Percentiles rank a stretch among this genome's conserved stretches.
These are phyloP conservation scores for Laticauda laticaudata DNA, from an alignment of 2,113 vertebrate genomes.

Conservation along the genomic window DNA sequence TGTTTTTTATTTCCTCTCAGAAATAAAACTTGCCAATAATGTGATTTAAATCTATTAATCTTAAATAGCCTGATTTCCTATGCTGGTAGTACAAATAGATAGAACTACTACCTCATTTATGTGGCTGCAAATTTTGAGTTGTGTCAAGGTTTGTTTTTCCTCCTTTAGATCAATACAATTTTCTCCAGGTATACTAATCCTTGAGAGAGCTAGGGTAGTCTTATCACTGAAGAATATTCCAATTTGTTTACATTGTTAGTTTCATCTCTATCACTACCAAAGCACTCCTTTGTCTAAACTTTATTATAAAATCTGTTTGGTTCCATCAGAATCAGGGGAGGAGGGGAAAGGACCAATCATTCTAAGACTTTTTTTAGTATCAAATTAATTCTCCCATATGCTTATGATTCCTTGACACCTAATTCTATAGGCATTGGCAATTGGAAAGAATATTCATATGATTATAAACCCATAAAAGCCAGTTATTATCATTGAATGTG, in stretches of 20 bases:
- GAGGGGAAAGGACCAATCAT: neutral
- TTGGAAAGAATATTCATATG: rapidly evolving
- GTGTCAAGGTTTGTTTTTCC: neutral
- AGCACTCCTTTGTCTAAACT: slow-evolving; percentile 9
- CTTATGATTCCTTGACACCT: neutral
- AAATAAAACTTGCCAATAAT: slow-evolving; percentile 23
- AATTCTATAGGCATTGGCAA: rapidly evolving
- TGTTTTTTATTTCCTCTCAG: neutral
- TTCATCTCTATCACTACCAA: neutral
- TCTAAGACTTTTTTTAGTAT: slow-evolving; percentile 25
- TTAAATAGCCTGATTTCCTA: slow-evolving; percentile 4
- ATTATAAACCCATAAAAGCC: neutral
- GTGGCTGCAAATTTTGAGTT: neutral
- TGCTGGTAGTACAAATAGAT: neutral
- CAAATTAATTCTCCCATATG: neutral
- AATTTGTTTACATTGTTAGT: neutral
- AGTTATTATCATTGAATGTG: neutral
- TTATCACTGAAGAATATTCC: slow-evolving; percentile 38
- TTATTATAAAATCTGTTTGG: slow-evolving; percentile 41
- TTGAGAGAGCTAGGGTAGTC: neutral
- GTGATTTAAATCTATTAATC: slow-evolving; percentile 20
- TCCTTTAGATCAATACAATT: slow-evolving; percentile 49
- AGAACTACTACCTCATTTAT: neutral
- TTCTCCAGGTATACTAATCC: slow-evolving; percentile 47
- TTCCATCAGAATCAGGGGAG: neutral